Base-by-base conservation (phyloP, 2,797 vertebrate genomes). In the Uromys caudimaculatus region DNA sequence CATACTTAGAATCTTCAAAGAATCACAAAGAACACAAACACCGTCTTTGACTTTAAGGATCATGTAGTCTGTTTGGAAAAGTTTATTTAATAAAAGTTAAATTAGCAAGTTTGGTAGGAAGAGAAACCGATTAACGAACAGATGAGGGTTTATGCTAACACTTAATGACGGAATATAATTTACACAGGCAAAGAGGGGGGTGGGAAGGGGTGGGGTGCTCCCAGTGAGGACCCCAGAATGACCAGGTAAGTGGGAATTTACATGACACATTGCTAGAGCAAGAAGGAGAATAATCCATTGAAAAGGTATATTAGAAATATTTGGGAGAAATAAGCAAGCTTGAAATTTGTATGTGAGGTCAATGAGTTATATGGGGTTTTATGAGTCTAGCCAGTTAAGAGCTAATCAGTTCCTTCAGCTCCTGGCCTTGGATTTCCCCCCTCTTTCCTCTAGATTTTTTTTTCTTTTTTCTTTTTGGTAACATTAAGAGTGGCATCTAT, bases 311-410 rank as follows among this genome's bases (percentile, higher is more conserved):
- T 4, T 76, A 83, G 50, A 79, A 89, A 64, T 79, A 90, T 23
- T 35, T 58, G 54, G 73, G 35, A 92, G 27, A 95, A 91, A 89
- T 67, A 56, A 95, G 56, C 73, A 95, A 69, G 7, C 56, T 62
- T 90, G 92, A 91, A 77, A 47, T 88, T 90, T 96, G 84, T 77
- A 44, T 52, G n/a, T 94, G 77, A 47, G 41, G 41, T 79, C 69
- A 79, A 41, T 73, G 44, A 44, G 44, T 44, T 44, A 44, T 3
- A 44, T 44, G 44, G 44, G 44, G 44, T 44, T 44, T 82, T 94
- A 91, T 50, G 52, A 76, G 54, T 44, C n/a, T 50, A 76, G 24
- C 62, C 41, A 83, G 21, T 76, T 92, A 92, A 85, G 88, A 88
- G 90, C n/a, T 24, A 84, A 41, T 78, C 23, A 64, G 62, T 95